Evolutionary conservation across 2,113 vertebrate species (phyloP).

Genomic region (Sminthopsis crassicaudata): DNA sequence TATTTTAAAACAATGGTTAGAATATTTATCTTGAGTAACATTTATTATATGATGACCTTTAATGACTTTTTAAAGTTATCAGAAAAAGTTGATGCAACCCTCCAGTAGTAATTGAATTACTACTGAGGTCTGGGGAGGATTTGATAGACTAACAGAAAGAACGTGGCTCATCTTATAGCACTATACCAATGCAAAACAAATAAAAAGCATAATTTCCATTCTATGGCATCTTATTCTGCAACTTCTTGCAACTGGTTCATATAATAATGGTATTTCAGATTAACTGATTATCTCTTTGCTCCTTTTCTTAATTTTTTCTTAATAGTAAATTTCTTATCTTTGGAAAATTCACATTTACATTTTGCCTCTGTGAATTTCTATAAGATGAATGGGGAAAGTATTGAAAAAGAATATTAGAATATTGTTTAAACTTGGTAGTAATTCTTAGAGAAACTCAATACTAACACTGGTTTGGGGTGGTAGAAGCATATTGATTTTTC

Average conservation of each 20-base stretch:
- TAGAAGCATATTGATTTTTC: neutral
- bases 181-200: neutral
- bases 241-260: neutral
- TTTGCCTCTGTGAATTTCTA: neutral
- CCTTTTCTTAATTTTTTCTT: neutral
- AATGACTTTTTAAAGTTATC: neutral
- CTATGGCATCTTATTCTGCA: neutral
- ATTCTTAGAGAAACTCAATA: neutral
- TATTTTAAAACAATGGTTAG: conserved; percentile 6
- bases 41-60: neutral
- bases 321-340: neutral
- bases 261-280: neutral
- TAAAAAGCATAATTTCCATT: neutral
- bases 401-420: neutral
- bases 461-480: neutral
- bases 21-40: neutral
- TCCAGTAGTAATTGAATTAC: neutral
- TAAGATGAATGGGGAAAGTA: neutral
- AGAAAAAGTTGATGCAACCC: neutral
- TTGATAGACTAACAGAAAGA: neutral
- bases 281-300: neutral
- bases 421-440: neutral
- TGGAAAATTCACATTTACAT: neutral
- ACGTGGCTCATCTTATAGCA: neutral
- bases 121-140: neutral